Conservation (phyloP, 2,113 vertebrate species). For the Paraplagusia blochii region DNA sequence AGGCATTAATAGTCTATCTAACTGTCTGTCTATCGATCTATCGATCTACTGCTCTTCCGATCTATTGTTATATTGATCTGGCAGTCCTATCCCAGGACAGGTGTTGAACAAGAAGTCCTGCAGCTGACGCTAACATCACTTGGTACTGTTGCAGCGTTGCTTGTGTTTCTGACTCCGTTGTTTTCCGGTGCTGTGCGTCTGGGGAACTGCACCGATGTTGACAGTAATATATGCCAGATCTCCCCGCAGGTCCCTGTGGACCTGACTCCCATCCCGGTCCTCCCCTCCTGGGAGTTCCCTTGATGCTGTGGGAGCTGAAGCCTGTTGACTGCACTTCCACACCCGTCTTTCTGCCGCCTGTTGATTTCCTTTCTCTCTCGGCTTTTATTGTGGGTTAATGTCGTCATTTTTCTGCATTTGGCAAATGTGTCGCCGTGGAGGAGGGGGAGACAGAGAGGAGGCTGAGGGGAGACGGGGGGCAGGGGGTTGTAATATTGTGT, state of each 20-base stretch:
- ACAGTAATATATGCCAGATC: slow-evolving; percentile 63
- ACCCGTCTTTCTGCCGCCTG: slow-evolving; percentile 41
- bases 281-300: slow-evolving; percentile 50
- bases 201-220: slow-evolving; percentile 36
- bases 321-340: slow-evolving; percentile 50
- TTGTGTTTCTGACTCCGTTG: slow-evolving; percentile 25
- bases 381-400: slow-evolving; percentile 58
- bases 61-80: too few relatives aligned
- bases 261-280: slow-evolving; percentile 34
- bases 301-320: slow-evolving; percentile 56
- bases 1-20: too few relatives aligned
- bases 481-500: too few relatives aligned
- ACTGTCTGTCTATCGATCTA: too few relatives aligned
- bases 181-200: slow-evolving; percentile 39
- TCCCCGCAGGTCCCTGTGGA: slow-evolving; percentile 34
- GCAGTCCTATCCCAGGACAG: too few relatives aligned
- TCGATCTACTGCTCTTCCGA: too few relatives aligned
- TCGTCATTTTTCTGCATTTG: slow-evolving; percentile 17
- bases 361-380: slow-evolving; percentile 41
- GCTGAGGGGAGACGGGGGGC: background rate
- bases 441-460: background rate
- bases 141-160: slow-evolving; percentile 40
- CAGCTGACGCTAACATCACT: slow-evolving; percentile 36
- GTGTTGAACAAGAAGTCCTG: background rate
- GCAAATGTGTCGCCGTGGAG: slow-evolving; percentile 8